Evolutionary conservation across 2,888 invertebrate species (phyloP).

Genomic region (Himalopsyche japonica): DNA sequence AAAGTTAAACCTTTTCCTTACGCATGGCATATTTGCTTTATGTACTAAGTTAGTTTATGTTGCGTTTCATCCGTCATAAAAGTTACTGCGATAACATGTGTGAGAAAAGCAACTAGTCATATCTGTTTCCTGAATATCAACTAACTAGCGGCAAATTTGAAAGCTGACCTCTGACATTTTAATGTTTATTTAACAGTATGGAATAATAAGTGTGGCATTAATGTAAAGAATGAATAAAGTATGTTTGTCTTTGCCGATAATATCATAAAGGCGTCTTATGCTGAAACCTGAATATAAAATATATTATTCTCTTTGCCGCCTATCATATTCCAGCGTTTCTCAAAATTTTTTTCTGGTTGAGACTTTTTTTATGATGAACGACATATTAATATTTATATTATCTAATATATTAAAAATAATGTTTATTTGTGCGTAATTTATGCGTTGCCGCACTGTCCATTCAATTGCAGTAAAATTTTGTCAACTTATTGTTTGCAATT

Average conservation of each 20-base stretch:
- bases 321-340: background rate
- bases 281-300: background rate
- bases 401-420: no score
- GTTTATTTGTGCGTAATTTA: no score
- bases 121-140: background rate
- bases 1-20: no score
- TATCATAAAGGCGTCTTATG: background rate
- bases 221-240: background rate
- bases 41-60: no score
- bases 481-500: no score
- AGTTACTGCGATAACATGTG: background rate
- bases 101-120: background rate
- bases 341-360: background rate
- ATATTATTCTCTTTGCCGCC: background rate
- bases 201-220: background rate
- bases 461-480: no score
- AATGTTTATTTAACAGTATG: background rate
- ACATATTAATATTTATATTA: no score
- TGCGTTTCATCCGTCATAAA: no score
- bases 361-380: no score
- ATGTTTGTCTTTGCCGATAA: background rate
- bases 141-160: background rate
- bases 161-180: background rate
- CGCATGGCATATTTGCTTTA: no score
- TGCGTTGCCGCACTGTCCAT: no score